phyloP scores from a whole-genome alignment of 1,140 invertebrate species.

The Bombyx mandarina region DNA sequence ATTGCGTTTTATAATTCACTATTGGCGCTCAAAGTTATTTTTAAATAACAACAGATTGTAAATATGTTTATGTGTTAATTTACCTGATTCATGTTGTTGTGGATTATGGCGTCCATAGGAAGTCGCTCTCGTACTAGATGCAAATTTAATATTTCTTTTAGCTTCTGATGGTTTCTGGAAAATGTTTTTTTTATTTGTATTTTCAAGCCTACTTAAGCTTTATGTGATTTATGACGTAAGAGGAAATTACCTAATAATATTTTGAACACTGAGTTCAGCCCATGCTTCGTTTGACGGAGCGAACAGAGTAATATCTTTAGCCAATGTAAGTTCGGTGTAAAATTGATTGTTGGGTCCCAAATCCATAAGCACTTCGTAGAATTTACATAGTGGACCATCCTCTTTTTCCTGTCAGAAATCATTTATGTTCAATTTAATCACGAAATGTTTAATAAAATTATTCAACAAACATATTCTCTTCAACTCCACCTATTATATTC shows the following conservation, averaged over 20 bases:
- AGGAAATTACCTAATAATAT: constrained; percentile 72
- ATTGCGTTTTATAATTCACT: constrained; percentile 14
- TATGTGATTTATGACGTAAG: background rate
- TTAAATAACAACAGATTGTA: background rate
- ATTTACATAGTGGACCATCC: constrained; percentile 85
- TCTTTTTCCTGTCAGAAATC: constrained; percentile 75
- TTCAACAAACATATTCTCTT: too few relatives aligned
- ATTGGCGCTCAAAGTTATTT: constrained; percentile 5
- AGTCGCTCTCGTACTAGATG: constrained; percentile 83
- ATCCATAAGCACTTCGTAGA: constrained; percentile 84
- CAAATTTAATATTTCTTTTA: constrained; percentile 83
- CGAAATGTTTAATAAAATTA: too few relatives aligned
- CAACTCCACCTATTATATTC: too few relatives aligned
- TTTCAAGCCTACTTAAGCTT: background rate
- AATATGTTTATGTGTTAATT: constrained; percentile 10
- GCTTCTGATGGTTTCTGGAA: constrained; percentile 74
- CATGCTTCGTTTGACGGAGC: constrained; percentile 91
- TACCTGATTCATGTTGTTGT: constrained; percentile 80
- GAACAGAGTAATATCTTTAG: constrained; percentile 86
- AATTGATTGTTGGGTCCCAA: constrained; percentile 78
- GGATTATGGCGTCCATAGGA: constrained; percentile 81
- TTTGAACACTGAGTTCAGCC: constrained; percentile 78
- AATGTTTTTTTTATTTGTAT: background rate
- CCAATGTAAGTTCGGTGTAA: constrained; percentile 77
- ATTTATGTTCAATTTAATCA: too few relatives aligned